Evolutionary conservation across 1,140 invertebrate species (phyloP), one percentile per base, ranked within the genome.

Genomic region (Plodia interpunctella): DNA sequence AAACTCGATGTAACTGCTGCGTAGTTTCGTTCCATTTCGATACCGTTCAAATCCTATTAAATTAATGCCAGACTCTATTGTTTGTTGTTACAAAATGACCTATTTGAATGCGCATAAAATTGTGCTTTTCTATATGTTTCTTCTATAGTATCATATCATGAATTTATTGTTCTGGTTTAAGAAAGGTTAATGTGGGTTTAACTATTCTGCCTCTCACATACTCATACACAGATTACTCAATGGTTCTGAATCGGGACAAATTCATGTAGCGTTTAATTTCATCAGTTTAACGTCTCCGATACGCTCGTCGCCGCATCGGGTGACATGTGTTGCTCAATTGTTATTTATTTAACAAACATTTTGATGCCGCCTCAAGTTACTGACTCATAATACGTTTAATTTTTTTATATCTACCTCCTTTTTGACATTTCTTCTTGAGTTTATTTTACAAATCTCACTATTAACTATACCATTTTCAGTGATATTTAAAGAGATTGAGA

Each of bases 321-420:
- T 76, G 75, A 72, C 70, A 74, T 57, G 63, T 59, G 64, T 80
- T 80, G 66, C 73, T 53, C 74, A 76, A 80, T 76, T 58, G 44
- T 71, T 65, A 71, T 76, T 77, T 78, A 71, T 75, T 72, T 67
- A 62, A 49, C 20, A 15, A 63, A 65, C 52, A 55, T 61, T 66
- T 66, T 30, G 44, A 25, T 50, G 66, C 57, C 59, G 65, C 20
- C 53, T 57, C 38, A 62, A 70, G 60, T 65, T 38, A 62, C 17
- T 19, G 59, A 35, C 58, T 65, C 51, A 21, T 18, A 9, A 20
- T 20, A 11, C 49, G 18, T 25, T 53, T 53, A 1, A 25, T 53
- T 25, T 25, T n/a, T 44, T 20, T n/a, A 53, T 11, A 25, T 15
- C 13, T 53, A n/a, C 19, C 51, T 53, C 49, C 18, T 11, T 20